Evolutionary conservation across 2,888 invertebrate genomes (phyloP).

Genomic region (Scelioninae gen. 1): DNA sequence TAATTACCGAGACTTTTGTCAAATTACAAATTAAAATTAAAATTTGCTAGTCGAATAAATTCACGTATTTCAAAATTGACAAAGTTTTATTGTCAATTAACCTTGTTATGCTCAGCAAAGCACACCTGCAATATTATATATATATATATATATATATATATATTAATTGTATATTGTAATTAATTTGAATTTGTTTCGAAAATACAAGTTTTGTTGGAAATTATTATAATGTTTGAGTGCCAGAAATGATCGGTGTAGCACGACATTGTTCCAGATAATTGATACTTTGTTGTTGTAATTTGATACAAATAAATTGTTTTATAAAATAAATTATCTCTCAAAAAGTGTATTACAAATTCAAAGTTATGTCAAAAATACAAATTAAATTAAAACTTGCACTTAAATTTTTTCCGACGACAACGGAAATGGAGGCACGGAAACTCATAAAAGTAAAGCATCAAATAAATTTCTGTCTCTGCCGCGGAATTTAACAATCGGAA

Average conservation of each 20-base stretch:
- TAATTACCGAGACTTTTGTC: too few relatives aligned
- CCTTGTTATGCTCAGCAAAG: conserved; percentile 6
- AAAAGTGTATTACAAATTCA: too few relatives aligned
- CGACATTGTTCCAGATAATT: not conserved
- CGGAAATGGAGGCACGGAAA: not conserved
- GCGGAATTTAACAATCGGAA: conserved; percentile 20
- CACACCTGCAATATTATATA: conserved; percentile 4
- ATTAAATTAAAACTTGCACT: too few relatives aligned
- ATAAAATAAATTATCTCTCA: too few relatives aligned
- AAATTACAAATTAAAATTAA: too few relatives aligned
- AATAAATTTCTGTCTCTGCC: too few relatives aligned
- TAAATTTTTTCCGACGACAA: not conserved
- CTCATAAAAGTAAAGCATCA: not conserved
- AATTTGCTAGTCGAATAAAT: not conserved
- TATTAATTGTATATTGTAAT: conserved; percentile 8
- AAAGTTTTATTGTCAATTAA: conserved; percentile 11
- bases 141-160: too few relatives aligned
- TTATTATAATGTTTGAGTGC: not conserved
- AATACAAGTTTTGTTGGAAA: conserved; percentile 19
- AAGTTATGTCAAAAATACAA: too few relatives aligned
- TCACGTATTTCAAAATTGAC: not conserved
- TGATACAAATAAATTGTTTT: too few relatives aligned
- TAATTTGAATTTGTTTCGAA: conserved; percentile 5
- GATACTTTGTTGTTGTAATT: too few relatives aligned
- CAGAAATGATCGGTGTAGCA: not conserved